These are phyloP conservation scores for Neomorphus geoffroyi DNA, from an alignment of 2,797 vertebrate species.

Conservation along the genomic window DNA sequence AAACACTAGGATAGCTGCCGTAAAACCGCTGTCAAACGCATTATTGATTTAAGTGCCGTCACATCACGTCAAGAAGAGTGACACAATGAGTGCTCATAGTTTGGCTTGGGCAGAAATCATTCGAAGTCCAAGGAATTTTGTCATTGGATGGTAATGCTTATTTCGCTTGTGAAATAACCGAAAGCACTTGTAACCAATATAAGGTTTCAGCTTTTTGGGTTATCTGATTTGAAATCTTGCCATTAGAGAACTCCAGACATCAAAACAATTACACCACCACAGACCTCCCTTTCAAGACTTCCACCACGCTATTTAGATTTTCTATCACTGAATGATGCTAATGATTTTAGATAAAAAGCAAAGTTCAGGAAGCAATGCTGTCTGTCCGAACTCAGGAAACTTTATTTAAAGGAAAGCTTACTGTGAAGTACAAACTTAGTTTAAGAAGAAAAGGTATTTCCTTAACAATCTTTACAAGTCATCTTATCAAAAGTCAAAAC, in stretches of 20 bases:
- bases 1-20: not conserved
- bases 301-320: not conserved
- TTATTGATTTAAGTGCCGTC: not conserved
- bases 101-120: not conserved
- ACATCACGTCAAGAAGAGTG: not conserved
- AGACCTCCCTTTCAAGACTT: not conserved
- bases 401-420: slow-evolving; percentile 64
- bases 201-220: not conserved
- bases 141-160: not conserved
- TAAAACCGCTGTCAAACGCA: not conserved
- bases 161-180: slow-evolving; percentile 2
- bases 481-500: not conserved
- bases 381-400: slow-evolving; percentile 57
- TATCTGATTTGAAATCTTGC: slow-evolving; percentile 48
- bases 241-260: slow-evolving; percentile 23
- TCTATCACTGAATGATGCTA: slow-evolving; percentile 28
- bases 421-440: not conserved
- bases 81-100: not conserved
- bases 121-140: not conserved
- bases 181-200: not conserved
- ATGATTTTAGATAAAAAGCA: slow-evolving; percentile 30
- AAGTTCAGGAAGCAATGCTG: slow-evolving; percentile 17
- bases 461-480: not conserved
- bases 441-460: not conserved
- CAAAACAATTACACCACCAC: slow-evolving; percentile 5